Percentiles rank a stretch among this genome's conserved stretches.
phyloP scores from a whole-genome alignment of 2,113 vertebrate species.

The Crotalus helleri region DNA sequence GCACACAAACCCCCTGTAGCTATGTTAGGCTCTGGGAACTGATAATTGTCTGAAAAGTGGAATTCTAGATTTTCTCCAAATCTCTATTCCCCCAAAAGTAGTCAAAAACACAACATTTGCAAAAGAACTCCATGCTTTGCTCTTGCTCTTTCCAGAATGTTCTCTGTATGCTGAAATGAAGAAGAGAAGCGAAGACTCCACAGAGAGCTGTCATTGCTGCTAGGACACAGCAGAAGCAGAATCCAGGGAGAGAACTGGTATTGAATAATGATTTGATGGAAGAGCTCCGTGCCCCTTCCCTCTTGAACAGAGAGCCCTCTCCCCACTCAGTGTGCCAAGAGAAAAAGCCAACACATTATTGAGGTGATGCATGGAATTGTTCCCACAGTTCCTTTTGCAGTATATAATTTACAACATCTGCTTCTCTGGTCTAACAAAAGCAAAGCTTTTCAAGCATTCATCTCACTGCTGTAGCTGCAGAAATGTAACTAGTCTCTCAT shows the following conservation, averaged over 20 bases:
- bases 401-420: slow-evolving; percentile 59
- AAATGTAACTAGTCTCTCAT: slow-evolving; percentile 20
- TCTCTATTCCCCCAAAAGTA: neutral
- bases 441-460: slow-evolving; percentile 45
- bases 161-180: neutral
- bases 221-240: slow-evolving; percentile 18
- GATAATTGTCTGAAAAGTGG: neutral
- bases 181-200: neutral
- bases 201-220: neutral
- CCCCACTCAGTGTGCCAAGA: slow-evolving; percentile 43
- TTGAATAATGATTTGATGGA: slow-evolving; percentile 37
- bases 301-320: slow-evolving; percentile 24
- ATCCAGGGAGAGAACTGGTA: neutral
- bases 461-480: slow-evolving; percentile 29
- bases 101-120: neutral
- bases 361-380: slow-evolving; percentile 58
- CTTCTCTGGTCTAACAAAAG: slow-evolving; percentile 53
- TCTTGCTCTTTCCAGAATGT: neutral
- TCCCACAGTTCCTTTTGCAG: slow-evolving; percentile 54
- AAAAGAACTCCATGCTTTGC: neutral
- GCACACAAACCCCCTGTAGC: neutral
- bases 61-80: neutral
- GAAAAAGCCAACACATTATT: slow-evolving; percentile 50
- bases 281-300: slow-evolving; percentile 28
- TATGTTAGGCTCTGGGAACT: neutral